Conservation (phyloP, 30 jellyfish, hydroid and myxozoan genomes). For the Mastigias papua region DNA sequence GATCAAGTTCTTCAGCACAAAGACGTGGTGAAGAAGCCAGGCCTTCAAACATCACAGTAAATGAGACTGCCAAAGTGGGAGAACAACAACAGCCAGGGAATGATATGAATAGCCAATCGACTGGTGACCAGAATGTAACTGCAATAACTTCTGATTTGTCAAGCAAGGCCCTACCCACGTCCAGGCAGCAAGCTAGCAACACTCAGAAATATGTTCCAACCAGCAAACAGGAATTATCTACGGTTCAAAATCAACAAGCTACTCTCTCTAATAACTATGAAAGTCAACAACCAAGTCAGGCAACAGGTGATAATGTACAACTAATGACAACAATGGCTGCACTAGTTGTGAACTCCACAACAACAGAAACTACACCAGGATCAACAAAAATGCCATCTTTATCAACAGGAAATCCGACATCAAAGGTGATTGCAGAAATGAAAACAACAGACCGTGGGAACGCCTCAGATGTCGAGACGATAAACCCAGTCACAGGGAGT, state of each 20-base stretch:
- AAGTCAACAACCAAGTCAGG: not conserved
- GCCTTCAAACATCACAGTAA: slow-evolving; percentile 8
- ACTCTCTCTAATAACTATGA: not conserved
- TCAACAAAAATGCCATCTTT: not conserved
- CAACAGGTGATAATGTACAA: not conserved
- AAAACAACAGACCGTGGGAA: slow-evolving; percentile 23
- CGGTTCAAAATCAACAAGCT: not conserved
- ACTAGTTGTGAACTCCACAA: not conserved
- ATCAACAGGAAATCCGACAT: slow-evolving; percentile 1
- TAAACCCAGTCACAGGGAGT: slow-evolving; percentile 60
- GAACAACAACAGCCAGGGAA: not conserved
- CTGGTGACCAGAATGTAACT: not conserved
- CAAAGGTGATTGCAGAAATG: slow-evolving; percentile 25
- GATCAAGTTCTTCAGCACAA: slow-evolving; percentile 27
- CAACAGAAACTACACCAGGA: not conserved
- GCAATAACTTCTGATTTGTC: not conserved
- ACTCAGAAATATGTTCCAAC: not conserved
- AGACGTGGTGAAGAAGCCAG: slow-evolving; percentile 65
- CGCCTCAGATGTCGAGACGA: slow-evolving; percentile 1
- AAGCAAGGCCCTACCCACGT: not conserved
- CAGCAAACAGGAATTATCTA: not conserved
- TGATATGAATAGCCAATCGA: not conserved
- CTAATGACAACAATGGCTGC: not conserved
- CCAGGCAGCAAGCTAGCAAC: not conserved
- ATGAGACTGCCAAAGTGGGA: not conserved